Evolutionary conservation across 2,797 vertebrate species (phyloP).

Genomic region (Chlorospingus semifuscus): DNA sequence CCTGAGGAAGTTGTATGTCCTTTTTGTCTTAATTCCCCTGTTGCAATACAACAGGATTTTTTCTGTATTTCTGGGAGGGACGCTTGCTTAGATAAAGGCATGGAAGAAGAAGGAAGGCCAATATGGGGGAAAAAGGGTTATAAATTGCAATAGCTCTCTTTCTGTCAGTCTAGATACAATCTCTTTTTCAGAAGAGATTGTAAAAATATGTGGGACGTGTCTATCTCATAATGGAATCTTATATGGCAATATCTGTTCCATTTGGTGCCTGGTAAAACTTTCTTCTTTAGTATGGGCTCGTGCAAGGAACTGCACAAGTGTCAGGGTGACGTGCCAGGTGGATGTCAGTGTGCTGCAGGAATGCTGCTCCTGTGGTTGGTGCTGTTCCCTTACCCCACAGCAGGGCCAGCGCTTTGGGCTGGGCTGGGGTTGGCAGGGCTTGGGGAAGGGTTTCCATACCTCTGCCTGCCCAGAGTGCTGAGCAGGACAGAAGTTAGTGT

Average conservation of each 20-base stretch:
- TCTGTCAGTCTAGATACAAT: neutral
- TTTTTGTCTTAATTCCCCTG: neutral
- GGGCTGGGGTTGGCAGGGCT: neutral
- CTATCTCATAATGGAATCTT: neutral
- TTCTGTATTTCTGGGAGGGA: neutral
- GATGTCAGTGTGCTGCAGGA: neutral
- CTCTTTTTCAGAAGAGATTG: neutral
- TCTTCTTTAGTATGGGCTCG: neutral
- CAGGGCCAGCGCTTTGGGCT: neutral
- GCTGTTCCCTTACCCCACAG: neutral
- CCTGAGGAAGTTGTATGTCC: neutral
- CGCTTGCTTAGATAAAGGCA: neutral
- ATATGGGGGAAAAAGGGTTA: neutral
- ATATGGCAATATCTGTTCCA: neutral
- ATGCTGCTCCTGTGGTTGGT: neutral
- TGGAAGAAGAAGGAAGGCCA: neutral
- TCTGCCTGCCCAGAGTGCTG: rapidly evolving
- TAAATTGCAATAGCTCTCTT: neutral
- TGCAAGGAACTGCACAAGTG: neutral
- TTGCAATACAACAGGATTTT: neutral
- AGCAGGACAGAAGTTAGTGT: neutral
- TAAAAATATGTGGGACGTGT: neutral
- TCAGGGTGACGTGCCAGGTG: neutral
- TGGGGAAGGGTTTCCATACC: neutral
- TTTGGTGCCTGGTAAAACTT: neutral